phyloP scores from a whole-genome alignment of 2,797 vertebrate species.

The Holocentrus rufus region DNA sequence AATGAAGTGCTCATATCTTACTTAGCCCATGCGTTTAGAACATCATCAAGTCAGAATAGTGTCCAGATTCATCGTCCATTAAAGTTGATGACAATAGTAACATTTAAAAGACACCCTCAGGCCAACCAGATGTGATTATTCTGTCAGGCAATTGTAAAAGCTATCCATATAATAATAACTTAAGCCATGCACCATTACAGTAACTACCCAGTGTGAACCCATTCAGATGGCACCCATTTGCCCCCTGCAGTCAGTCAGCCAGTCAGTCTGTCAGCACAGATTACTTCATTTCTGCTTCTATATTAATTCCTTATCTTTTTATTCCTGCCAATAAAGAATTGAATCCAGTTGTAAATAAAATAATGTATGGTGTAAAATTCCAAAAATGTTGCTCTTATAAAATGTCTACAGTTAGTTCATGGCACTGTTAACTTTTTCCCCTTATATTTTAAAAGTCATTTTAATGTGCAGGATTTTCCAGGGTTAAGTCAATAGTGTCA shows the following conservation, averaged over 20 bases:
- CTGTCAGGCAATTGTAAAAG: conserved; percentile 5
- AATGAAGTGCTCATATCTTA: background rate
- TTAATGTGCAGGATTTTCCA: too few relatives aligned
- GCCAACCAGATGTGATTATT: conserved; percentile 45
- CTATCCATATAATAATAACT: conserved; percentile 49
- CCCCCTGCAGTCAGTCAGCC: conserved; percentile 46
- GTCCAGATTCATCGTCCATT: background rate
- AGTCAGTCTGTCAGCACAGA: conserved; percentile 48
- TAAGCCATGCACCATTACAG: conserved; percentile 51
- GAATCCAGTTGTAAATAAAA: conserved; percentile 40
- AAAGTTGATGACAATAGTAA: conserved; percentile 21
- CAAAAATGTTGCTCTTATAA: background rate
- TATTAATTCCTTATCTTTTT: conserved; percentile 53
- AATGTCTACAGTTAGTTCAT: background rate
- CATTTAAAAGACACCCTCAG: conserved; percentile 19
- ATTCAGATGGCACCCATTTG: conserved; percentile 56
- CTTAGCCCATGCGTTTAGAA: background rate
- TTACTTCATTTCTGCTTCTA: conserved; percentile 52
- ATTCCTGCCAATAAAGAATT: conserved; percentile 42
- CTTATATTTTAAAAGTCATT: too few relatives aligned
- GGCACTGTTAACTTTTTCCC: background rate
- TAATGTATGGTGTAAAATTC: too few relatives aligned
- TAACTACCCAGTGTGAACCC: conserved; percentile 45
- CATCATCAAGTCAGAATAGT: background rate
- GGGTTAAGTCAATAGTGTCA: too few relatives aligned